These are phyloP conservation scores for Drosophila birchii DNA, from an alignment of 2,888 invertebrate species.

Conservation along the genomic window DNA sequence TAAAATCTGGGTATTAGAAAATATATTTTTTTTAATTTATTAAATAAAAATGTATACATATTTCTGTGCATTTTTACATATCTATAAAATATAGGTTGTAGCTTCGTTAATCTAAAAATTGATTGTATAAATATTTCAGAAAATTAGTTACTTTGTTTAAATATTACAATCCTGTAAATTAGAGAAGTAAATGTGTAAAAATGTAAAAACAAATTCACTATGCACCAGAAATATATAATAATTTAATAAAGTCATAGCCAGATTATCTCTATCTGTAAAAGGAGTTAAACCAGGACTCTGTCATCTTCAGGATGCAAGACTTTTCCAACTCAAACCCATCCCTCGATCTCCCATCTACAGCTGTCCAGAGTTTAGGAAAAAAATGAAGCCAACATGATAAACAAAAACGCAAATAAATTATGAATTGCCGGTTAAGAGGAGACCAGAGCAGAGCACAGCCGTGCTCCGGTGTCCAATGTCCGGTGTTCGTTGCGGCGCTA, in stretches of 20 bases:
- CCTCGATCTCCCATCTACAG: slow-evolving; percentile 34
- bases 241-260: not conserved
- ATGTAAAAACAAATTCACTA: not conserved
- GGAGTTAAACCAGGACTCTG: not conserved
- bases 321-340: slow-evolving; percentile 4
- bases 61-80: too few relatives aligned
- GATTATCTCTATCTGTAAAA: not conserved
- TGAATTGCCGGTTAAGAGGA: slow-evolving; percentile 68
- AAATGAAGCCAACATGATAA: slow-evolving; percentile 70
- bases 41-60: too few relatives aligned
- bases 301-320: not conserved
- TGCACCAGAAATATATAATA: not conserved
- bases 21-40: not conserved
- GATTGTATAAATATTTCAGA: too few relatives aligned
- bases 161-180: not conserved
- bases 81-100: too few relatives aligned
- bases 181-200: not conserved
- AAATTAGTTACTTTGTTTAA: not conserved
- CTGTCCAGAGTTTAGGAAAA: slow-evolving; percentile 54
- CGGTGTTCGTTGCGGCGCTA: slow-evolving; percentile 49
- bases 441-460: slow-evolving; percentile 1
- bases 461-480: slow-evolving; percentile 12
- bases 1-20: not conserved
- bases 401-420: slow-evolving; percentile 67
- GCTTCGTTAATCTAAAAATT: not conserved